These are phyloP conservation scores for Synanceia verrucosa DNA, from an alignment of 2,797 vertebrate genomes.

Conservation along the genomic window DNA sequence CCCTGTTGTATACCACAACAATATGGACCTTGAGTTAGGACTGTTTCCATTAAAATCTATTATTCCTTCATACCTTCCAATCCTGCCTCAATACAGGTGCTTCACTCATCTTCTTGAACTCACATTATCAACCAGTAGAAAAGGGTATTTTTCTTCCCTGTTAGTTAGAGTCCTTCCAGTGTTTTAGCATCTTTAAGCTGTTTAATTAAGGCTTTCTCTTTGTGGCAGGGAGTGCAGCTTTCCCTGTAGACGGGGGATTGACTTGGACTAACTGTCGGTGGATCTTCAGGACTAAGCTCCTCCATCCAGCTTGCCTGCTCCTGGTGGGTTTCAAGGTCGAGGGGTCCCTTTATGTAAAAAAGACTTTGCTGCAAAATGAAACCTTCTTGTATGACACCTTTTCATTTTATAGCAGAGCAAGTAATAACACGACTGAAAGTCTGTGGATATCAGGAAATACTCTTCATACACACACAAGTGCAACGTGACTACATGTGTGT, in stretches of 20 bases:
- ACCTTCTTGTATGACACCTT: not conserved
- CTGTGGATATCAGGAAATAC: constrained; percentile 14
- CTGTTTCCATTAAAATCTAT: not conserved
- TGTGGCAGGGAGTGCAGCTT: constrained; percentile 80
- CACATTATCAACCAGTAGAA: constrained; percentile 42
- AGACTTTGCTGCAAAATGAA: constrained; percentile 5
- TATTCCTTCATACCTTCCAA: not conserved
- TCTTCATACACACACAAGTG: constrained; percentile 29
- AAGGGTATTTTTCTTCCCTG: constrained; percentile 40
- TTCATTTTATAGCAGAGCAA: not conserved
- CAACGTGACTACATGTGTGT: constrained; percentile 23
- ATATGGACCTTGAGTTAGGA: not conserved
- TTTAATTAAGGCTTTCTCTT: constrained; percentile 85
- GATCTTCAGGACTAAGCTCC: constrained; percentile 84
- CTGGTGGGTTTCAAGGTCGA: constrained; percentile 64
- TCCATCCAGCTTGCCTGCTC: constrained; percentile 72
- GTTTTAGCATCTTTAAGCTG: constrained; percentile 71
- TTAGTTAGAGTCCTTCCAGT: constrained; percentile 70
- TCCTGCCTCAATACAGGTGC: not conserved
- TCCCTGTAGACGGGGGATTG: constrained; percentile 90
- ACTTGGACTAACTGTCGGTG: constrained; percentile 83
- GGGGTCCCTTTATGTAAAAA: constrained; percentile 23
- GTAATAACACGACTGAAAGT: not conserved
- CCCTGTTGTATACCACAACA: not conserved
- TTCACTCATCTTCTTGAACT: constrained; percentile 39